phyloP scores from a whole-genome alignment of 2,797 vertebrate species.

The Capromys pilorides region DNA sequence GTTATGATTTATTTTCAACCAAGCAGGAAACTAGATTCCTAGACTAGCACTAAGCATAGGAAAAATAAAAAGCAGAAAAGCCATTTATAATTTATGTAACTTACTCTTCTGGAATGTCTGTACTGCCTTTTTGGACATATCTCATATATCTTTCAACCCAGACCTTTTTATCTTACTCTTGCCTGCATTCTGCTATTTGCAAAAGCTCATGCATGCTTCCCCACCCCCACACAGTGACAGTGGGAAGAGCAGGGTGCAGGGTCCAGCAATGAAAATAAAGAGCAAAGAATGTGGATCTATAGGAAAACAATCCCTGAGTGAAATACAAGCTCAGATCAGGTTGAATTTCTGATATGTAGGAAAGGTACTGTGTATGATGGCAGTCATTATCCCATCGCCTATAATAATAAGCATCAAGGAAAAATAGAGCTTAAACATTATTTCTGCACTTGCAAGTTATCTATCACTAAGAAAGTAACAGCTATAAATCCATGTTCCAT shows the following conservation, averaged over 20 bases:
- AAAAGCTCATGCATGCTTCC: background rate
- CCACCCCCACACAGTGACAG: background rate
- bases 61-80: background rate
- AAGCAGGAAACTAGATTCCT: background rate
- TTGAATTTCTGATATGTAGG: background rate
- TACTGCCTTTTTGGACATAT: background rate
- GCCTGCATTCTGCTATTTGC: background rate
- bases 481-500: background rate
- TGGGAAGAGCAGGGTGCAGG: background rate
- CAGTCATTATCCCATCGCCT: background rate
- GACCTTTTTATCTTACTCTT: background rate
- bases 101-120: background rate
- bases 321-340: background rate
- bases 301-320: background rate
- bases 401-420: background rate
- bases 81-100: background rate
- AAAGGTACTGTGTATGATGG: background rate
- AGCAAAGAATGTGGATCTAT: background rate
- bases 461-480: background rate
- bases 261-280: background rate
- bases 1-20: background rate
- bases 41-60: background rate
- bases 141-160: background rate
- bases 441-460: constrained; percentile 21
- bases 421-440: background rate